Conservation (phyloP, 2,113 vertebrate species). For the Hucho hucho region DNA sequence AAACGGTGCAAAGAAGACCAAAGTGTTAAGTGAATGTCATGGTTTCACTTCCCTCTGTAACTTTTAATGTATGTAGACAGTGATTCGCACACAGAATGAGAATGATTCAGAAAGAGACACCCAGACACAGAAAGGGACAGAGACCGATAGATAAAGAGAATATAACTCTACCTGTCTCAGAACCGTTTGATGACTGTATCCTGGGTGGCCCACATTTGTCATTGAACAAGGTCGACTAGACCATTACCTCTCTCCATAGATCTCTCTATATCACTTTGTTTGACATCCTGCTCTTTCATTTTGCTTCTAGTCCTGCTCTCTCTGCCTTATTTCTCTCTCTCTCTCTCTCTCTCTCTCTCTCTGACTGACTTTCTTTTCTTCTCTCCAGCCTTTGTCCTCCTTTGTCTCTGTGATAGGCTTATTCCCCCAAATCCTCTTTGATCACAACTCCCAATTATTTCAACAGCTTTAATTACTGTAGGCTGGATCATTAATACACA, state of each 20-base stretch:
- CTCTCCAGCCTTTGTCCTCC: neutral
- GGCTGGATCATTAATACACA: neutral
- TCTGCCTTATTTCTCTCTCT: slow-evolving; percentile 4
- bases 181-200: neutral
- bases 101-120: neutral
- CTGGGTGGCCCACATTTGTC: neutral
- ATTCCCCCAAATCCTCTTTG: neutral
- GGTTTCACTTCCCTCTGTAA: neutral
- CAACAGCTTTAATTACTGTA: neutral
- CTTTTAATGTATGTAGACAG: neutral
- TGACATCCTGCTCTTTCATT: neutral
- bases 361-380: neutral
- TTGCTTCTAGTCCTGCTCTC: neutral
- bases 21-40: too few species aligned
- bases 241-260: too few species aligned
- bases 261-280: neutral
- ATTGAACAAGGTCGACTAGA: neutral
- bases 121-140: neutral
- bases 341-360: neutral
- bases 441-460: slow-evolving; percentile 5
- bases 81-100: neutral
- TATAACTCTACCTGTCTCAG: neutral
- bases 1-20: neutral
- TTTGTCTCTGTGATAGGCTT: neutral
- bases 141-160: neutral